Base-by-base conservation (phyloP, 1,140 invertebrate genomes). In the Bombus haemorrhoidalis region DNA sequence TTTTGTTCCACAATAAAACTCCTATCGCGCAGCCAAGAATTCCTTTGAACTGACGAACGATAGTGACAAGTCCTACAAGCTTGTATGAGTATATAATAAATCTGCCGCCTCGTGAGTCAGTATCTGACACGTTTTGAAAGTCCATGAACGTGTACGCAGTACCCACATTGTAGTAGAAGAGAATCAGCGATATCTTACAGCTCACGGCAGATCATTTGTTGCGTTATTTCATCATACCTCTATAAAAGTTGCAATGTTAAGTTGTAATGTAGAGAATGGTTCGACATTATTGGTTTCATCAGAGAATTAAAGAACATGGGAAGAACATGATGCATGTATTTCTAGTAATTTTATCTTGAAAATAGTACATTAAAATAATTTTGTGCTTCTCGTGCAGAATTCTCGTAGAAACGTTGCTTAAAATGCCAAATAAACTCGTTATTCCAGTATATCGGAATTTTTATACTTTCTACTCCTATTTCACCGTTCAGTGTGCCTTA, bases 11-110 rank as follows among this genome's bases (percentile, higher is more conserved):
- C 25, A 25, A 76, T 59, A 53, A 10, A 53, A 9, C n/a, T 57
- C 10, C 41, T n/a, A 13, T 3, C 1, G 34, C 28, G n/a, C 15
- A 62, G 28, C 9, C 68, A 32, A 25, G n/a, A 78, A 78, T 78
- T 78, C 76, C n/a, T 78, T 78, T 78, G 28, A 25, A 32, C 76
- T 78, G 76, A 78, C 76, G 59, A 78, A 41, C 15, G 39, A 64
- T n/a, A 64, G 59, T 59, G 53, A 64, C 59, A 64, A 59, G 28
- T 66, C 34, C n/a, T 13, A 6, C 15, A n/a, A 64, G 28, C 39
- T 32, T 66, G 59, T n/a, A n/a, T 10, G 57, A 77, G 75, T 6
- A 34, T 32, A 57, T n/a, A 32, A 43, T 62, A 78, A 32, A 39
- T 66, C 41, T 41, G n/a, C 28, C 15, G 25, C 10, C 28, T 62